phyloP scores from a whole-genome alignment of 2,113 vertebrate genomes.

The Oryzias melastigma region DNA sequence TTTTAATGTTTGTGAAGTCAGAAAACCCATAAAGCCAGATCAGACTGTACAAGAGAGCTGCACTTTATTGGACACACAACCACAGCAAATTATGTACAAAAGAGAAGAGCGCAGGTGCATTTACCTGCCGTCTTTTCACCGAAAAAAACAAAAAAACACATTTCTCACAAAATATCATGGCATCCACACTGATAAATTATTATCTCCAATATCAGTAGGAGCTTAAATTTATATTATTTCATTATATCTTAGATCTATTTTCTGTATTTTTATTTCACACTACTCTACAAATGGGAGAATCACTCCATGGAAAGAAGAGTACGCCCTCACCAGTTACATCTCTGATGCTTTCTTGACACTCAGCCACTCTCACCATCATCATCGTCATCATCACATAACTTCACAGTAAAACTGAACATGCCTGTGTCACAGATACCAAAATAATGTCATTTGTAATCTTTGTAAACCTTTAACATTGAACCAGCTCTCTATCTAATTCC shows the following conservation, averaged over 20 bases:
- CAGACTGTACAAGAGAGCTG: slow-evolving; percentile 81
- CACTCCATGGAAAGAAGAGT: slow-evolving; percentile 68
- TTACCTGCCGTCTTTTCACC: slow-evolving; percentile 76
- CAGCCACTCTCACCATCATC: slow-evolving; percentile 16
- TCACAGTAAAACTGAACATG: slow-evolving; percentile 84
- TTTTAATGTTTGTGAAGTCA: background rate
- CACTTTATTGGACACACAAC: slow-evolving; percentile 85
- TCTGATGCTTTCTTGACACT: slow-evolving; percentile 44
- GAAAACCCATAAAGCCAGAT: slow-evolving; percentile 21
- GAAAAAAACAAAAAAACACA: slow-evolving; percentile 69
- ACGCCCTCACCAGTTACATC: slow-evolving; percentile 51
- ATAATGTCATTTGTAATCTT: slow-evolving; percentile 57
- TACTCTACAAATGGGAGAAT: slow-evolving; percentile 78
- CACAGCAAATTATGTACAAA: slow-evolving; percentile 82
- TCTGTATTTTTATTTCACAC: slow-evolving; percentile 77
- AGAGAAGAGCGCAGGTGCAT: slow-evolving; percentile 77
- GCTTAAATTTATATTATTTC: slow-evolving; percentile 76
- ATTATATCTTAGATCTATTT: slow-evolving; percentile 78
- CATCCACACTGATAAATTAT: slow-evolving; percentile 83
- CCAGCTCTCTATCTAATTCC: slow-evolving; percentile 34
- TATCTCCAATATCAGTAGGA: slow-evolving; percentile 72
- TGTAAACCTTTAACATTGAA: slow-evolving; percentile 59
- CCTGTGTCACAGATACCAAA: slow-evolving; percentile 79
- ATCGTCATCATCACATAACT: slow-evolving; percentile 62
- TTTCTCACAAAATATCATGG: slow-evolving; percentile 85